phyloP scores from a whole-genome alignment of 2,888 invertebrate species.

The Apomyelois bistriatella region DNA sequence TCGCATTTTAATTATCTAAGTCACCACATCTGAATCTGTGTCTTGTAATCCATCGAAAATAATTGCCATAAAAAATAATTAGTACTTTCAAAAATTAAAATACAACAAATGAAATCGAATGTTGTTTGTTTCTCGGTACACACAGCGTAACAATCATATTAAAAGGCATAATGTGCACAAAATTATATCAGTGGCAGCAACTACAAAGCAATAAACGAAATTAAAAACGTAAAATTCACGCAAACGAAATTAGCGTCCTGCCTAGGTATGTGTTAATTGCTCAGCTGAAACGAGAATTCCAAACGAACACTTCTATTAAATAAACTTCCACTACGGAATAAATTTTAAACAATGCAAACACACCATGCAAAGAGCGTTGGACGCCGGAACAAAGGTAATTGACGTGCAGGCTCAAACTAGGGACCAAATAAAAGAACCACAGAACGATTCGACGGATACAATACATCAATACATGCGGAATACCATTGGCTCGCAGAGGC shows the following conservation, averaged over 20 bases:
- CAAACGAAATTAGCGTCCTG: conserved; percentile 30
- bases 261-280: conserved; percentile 30
- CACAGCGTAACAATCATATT: conserved; percentile 14
- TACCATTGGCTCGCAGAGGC: conserved; percentile 74
- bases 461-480: conserved; percentile 60
- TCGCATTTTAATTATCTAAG: too few species aligned
- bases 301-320: conserved; percentile 36
- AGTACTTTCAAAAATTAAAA: not conserved
- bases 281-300: conserved; percentile 38
- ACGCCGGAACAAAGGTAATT: conserved; percentile 56
- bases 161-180: conserved; percentile 15
- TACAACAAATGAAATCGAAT: not conserved
- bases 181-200: conserved; percentile 19
- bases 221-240: conserved; percentile 24
- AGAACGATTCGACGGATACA: conserved; percentile 50
- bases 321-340: conserved; percentile 45
- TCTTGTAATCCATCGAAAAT: too few species aligned
- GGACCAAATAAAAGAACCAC: conserved; percentile 50
- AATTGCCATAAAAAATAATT: too few species aligned
- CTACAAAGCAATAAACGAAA: conserved; percentile 39
- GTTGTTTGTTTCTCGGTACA: not conserved
- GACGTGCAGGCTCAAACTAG: conserved; percentile 61
- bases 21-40: too few species aligned
- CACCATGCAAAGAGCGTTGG: conserved; percentile 63
- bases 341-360: conserved; percentile 53